Percentiles rank a stretch among this genome's conserved stretches.
Evolutionary conservation across 1,140 invertebrate genomes (phyloP).

Genomic region (Popillia japonica): DNA sequence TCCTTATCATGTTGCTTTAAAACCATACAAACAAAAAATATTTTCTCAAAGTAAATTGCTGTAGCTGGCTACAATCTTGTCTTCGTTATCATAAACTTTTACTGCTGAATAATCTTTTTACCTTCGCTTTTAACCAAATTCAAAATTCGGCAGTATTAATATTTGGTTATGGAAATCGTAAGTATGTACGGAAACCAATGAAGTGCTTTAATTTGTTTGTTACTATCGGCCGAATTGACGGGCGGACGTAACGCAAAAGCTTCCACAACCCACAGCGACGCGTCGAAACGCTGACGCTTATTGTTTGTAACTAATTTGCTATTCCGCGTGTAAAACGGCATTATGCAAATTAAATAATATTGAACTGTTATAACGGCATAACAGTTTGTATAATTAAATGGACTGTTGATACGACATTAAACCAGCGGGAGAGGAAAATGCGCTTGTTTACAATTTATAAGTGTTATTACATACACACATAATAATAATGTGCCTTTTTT

Average conservation of each 20-base stretch:
- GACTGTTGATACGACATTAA: not conserved
- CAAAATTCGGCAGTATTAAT: not conserved
- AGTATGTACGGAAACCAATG: not conserved
- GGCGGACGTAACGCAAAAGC: not conserved
- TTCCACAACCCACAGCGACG: not conserved
- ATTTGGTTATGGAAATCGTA: conserved; percentile 1
- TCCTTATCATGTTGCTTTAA: too few species aligned
- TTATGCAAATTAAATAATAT: conserved; percentile 3
- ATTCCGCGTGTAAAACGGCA: not conserved
- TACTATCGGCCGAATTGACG: not conserved
- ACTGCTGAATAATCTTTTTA: too few species aligned
- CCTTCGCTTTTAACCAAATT: not conserved
- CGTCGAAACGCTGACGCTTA: not conserved
- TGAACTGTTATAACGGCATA: not conserved
- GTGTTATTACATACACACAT: too few species aligned
- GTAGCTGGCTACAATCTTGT: too few species aligned
- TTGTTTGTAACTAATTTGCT: conserved; percentile 15
- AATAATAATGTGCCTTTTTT: too few species aligned
- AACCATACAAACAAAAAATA: too few species aligned
- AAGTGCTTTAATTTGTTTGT: not conserved
- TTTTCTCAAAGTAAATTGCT: too few species aligned
- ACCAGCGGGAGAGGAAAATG: not conserved
- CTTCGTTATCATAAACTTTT: too few species aligned
- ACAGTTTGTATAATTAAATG: not conserved
- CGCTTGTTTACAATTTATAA: not conserved